These are phyloP conservation scores for Spodoptera frugiperda DNA, from an alignment of 1,140 invertebrate genomes.

Conservation along the genomic window DNA sequence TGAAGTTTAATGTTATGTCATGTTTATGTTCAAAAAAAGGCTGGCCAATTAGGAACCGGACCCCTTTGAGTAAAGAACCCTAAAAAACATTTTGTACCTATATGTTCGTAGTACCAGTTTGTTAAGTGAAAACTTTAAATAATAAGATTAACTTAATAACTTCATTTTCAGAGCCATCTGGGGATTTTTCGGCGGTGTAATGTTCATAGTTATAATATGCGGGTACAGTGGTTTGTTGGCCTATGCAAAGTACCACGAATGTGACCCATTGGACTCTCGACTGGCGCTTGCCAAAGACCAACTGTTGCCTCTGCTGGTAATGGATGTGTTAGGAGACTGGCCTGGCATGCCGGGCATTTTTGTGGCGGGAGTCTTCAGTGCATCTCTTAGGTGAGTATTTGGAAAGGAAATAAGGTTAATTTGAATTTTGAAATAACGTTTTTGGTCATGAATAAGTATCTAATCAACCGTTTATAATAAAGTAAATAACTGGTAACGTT, in stretches of 20 bases:
- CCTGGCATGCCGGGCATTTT: constrained; percentile 92
- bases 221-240: constrained; percentile 85
- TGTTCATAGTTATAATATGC: constrained; percentile 86
- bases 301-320: constrained; percentile 89
- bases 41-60: too few species aligned
- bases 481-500: too few species aligned
- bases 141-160: background rate
- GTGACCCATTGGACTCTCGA: constrained; percentile 92
- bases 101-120: too few species aligned
- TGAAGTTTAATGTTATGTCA: too few species aligned
- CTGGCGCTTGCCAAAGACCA: constrained; percentile 89
- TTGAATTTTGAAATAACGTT: too few species aligned
- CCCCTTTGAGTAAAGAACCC: too few species aligned
- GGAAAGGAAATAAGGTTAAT: too few species aligned
- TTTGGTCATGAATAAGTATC: too few species aligned
- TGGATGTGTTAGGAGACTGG: constrained; percentile 89
- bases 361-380: constrained; percentile 92
- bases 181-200: constrained; percentile 88
- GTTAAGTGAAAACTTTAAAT: too few species aligned
- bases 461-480: too few species aligned
- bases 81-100: too few species aligned
- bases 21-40: too few species aligned
- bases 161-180: constrained; percentile 88
- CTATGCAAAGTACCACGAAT: constrained; percentile 90
- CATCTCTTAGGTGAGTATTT: constrained; percentile 89